Base-by-base conservation (phyloP, 2,113 vertebrate genomes). In the Mustela lutreola region DNA sequence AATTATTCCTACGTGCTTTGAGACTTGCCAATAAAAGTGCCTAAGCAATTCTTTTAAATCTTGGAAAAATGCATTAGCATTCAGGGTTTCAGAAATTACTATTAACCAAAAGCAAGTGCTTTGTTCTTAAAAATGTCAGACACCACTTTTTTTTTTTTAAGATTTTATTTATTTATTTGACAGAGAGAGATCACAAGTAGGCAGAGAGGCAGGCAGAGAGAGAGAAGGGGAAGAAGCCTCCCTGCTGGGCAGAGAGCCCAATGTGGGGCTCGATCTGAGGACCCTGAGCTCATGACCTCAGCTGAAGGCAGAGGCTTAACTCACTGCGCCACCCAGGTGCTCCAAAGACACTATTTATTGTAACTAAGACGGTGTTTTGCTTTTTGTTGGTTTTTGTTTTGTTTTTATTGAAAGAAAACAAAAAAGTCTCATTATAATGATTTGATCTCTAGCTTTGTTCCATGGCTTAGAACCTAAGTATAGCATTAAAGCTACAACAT, bases 371-470 rank as follows among this genome's bases (percentile, higher is more conserved):
- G 67, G 22, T 78, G 21, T n/a, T 96, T 78, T 87, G 11, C 10
- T 28, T 67, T 83, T 42, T 36, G 50, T 73, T 94, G 70, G 53
- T 50, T 60, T 73, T 73, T 85, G 22, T 60, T 95, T 76, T 84
- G 45, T 60, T 81, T 90, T 91, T 95, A 71, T 63, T 93, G 53
- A 63, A 88, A 93, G 53, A 79, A 94, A 92, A 84, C 36, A 87
- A 9, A 87, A 91, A 50, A 88, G 42, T 45, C 33, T 95, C n/a
- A 83, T 92, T 79, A 48, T 67, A 75, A 36, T 70, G 45, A 94
- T 78, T 85, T 93, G 26, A 85, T 85, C 14, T 90, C 84, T 67
- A 79, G 24, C 88, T 93, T 95, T 79, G 86, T 92, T 36, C 11
- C 89, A 14, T 70, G 56, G 3, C 7, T 60, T 97, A 48, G 28